These are phyloP conservation scores for Drosophila nannoptera DNA, from an alignment of 1,140 invertebrate species.

Conservation along the genomic window DNA sequence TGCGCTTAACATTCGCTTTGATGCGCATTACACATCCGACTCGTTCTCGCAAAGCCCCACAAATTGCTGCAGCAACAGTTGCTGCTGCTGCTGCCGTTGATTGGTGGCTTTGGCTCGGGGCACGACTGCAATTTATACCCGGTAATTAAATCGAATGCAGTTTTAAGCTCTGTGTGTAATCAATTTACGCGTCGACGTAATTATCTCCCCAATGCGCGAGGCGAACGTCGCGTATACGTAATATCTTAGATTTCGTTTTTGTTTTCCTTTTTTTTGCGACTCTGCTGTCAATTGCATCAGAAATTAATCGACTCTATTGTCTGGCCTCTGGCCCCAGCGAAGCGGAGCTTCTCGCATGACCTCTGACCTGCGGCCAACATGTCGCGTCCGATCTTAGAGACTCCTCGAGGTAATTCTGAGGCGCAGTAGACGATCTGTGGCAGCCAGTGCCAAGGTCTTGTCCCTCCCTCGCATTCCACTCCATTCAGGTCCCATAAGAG, in stretches of 20 bases:
- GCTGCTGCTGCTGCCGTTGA: constrained; percentile 15
- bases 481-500: too few species aligned
- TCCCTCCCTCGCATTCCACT: too few species aligned
- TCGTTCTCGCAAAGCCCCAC: constrained; percentile 44
- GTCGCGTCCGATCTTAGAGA: too few species aligned
- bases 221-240: constrained; percentile 46
- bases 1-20: constrained; percentile 26
- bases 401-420: too few species aligned
- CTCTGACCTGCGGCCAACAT: too few species aligned
- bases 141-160: constrained; percentile 73
- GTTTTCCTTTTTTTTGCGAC: neutral
- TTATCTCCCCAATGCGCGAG: constrained; percentile 35
- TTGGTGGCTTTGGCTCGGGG: constrained; percentile 23
- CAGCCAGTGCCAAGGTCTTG: too few species aligned
- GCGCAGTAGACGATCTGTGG: too few species aligned
- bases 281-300: too few species aligned
- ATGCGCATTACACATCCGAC: constrained; percentile 32
- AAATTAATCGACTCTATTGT: too few species aligned
- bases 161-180: constrained; percentile 70
- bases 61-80: constrained; percentile 21
- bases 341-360: too few species aligned
- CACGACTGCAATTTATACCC: constrained; percentile 59
- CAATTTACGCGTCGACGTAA: constrained; percentile 59
- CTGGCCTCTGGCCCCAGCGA: too few species aligned
- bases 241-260: constrained; percentile 4